Base-by-base conservation (phyloP, 2,888 invertebrate species). In the Diaprepes abbreviatus region DNA sequence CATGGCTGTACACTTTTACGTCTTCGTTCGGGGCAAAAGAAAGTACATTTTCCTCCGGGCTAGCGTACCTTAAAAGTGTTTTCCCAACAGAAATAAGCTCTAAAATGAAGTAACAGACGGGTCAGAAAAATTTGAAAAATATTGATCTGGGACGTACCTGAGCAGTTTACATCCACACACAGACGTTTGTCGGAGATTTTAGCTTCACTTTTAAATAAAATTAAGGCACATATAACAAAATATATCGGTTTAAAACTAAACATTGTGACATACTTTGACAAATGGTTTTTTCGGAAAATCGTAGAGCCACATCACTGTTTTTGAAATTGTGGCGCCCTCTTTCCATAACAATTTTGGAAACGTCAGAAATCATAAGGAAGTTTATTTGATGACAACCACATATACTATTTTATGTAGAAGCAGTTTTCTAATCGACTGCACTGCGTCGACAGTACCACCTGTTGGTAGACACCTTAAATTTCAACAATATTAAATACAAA, bases 81-180 rank as follows among this genome's bases (percentile, higher is more conserved):
- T 77, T 88, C 10, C 88, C 92, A 79, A 84, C 79, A n/a, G 91
- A 90, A 79, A 92, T 86, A 36, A 88, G 89, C 77, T 74, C 76
- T 77, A 72, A 66, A 77, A 74, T 43, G 45, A 16, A 31, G 21
- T 31, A 35, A 33, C 33, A 24, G 21, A 21, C 62, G 24, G 54
- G 17, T 45, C 16, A 66, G 17, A n/a, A 14, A 21, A 17, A 21
- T 5, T 19, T 35, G 12, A 1, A 24, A 24, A 58, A 45, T 10
- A 2, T 38, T 7, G 10, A 17, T 7, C 58, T 19, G 14, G 24
- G 28, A 81, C 81, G 82, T 86, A 93, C 93, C 88, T 84, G 87
- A 87, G 84, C 93, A 93, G 81, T 89, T 84, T 82, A 86, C 83
- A 85, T 93, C 90, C 76, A 86, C 91, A 87, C 93, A 93, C 80